A percentile compares a stretch with the other conserved stretches of the same genome.
These are phyloP conservation scores for Probaryconus sp. DNA, from an alignment of 1,140 invertebrate genomes.

Conservation along the genomic window DNA sequence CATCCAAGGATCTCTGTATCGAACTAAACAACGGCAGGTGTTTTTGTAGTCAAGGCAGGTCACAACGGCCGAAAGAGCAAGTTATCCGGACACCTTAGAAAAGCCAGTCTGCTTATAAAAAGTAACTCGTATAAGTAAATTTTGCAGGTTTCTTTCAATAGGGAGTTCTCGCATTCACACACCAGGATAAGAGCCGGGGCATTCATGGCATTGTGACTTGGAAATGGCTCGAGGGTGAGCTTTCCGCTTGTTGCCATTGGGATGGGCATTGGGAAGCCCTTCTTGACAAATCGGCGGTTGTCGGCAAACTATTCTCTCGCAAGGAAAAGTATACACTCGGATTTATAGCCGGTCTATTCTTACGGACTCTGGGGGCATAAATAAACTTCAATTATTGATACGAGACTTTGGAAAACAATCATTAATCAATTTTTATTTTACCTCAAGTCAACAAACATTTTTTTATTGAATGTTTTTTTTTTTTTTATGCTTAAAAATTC, in stretches of 20 bases:
- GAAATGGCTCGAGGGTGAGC: constrained; percentile 69
- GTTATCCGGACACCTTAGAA: constrained; percentile 64
- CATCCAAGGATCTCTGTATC: no score
- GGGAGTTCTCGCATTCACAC: constrained; percentile 48
- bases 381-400: constrained; percentile 69
- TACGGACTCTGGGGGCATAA: constrained; percentile 62
- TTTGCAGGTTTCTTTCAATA: constrained; percentile 70
- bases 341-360: constrained; percentile 71
- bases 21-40: no score
- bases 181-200: constrained; percentile 65
- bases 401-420: no score
- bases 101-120: constrained; percentile 58
- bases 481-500: no score
- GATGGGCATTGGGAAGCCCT: constrained; percentile 72
- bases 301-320: constrained; percentile 72
- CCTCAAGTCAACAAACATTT: no score
- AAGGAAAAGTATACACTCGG: constrained; percentile 60
- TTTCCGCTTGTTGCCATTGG: constrained; percentile 75
- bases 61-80: constrained; percentile 37
- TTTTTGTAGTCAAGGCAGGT: constrained; percentile 30
- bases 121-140: constrained; percentile 73
- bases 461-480: no score
- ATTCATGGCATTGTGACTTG: constrained; percentile 70
- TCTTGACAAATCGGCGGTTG: constrained; percentile 77
- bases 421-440: no score